These are phyloP conservation scores for Nomada hirtipes DNA, from an alignment of 2,888 invertebrate genomes.

Conservation along the genomic window DNA sequence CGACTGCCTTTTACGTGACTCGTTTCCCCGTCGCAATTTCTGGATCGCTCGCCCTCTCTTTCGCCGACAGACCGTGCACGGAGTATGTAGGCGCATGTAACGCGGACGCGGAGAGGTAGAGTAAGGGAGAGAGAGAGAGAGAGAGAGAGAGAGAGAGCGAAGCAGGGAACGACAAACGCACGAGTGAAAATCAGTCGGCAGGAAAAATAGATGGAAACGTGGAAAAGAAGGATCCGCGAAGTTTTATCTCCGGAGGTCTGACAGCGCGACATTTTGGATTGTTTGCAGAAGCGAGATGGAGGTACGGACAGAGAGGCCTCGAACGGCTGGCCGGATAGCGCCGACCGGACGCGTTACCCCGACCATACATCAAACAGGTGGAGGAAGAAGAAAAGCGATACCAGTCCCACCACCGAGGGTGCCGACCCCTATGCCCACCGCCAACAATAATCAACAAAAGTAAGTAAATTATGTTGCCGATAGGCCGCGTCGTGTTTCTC, in stretches of 20 bases:
- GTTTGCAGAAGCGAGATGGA: slow-evolving; percentile 76
- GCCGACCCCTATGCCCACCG: slow-evolving; percentile 86
- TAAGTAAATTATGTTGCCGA: slow-evolving; percentile 74
- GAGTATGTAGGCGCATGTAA: too few species aligned
- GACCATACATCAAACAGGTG: slow-evolving; percentile 78
- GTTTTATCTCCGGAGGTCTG: slow-evolving; percentile 27
- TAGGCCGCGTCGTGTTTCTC: not conserved
- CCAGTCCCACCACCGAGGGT: slow-evolving; percentile 86
- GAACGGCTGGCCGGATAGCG: slow-evolving; percentile 81
- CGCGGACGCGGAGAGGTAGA: not conserved
- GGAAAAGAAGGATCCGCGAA: slow-evolving; percentile 5
- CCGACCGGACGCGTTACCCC: slow-evolving; percentile 81
- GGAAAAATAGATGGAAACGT: not conserved
- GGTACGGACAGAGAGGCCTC: slow-evolving; percentile 79
- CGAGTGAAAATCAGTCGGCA: slow-evolving; percentile 33
- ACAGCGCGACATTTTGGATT: slow-evolving; percentile 37
- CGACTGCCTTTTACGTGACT: slow-evolving; percentile 52
- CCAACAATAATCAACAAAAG: slow-evolving; percentile 85
- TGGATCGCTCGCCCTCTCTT: slow-evolving; percentile 1
- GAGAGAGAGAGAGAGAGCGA: not conserved
- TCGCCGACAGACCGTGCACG: not conserved
- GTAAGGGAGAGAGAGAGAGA: too few species aligned
- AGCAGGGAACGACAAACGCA: not conserved
- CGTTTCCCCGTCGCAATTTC: slow-evolving; percentile 50
- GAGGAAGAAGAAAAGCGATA: slow-evolving; percentile 83